Evolutionary conservation across 2,888 invertebrate genomes (phyloP).

Genomic region (Callinectes sapidus): DNA sequence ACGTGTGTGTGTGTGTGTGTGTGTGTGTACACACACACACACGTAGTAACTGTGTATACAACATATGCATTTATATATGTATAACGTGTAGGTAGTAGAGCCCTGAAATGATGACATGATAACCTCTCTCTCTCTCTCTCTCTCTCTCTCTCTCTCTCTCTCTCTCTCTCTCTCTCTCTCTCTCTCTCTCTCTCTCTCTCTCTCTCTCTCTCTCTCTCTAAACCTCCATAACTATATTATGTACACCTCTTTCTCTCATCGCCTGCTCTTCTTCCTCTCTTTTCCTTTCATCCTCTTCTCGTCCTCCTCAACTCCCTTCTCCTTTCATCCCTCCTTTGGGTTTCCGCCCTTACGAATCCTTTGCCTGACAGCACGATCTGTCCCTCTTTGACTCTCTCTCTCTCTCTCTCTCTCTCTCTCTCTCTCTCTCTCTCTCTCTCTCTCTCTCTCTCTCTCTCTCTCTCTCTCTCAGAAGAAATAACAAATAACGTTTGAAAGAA

Average conservation of each 20-base stretch:
- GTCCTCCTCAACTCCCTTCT: neutral
- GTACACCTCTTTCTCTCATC: neutral
- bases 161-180: too few species aligned
- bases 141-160: too few species aligned
- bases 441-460: constrained; percentile 18
- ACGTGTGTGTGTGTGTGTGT: too few species aligned
- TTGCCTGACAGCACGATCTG: constrained; percentile 26
- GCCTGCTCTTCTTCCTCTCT: neutral
- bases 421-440: constrained; percentile 32
- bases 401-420: constrained; percentile 30
- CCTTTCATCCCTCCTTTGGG: neutral
- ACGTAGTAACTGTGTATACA: too few species aligned
- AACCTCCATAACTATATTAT: neutral
- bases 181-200: too few species aligned
- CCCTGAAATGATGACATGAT: too few species aligned
- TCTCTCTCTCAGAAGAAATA: neutral
- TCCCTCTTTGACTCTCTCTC: neutral
- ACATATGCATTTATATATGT: too few species aligned
- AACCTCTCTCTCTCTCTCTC: too few species aligned
- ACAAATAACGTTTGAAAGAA: too few species aligned
- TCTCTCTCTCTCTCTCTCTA: neutral
- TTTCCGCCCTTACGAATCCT: constrained; percentile 17
- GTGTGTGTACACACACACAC: too few species aligned
- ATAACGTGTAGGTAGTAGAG: too few species aligned
- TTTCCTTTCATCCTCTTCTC: neutral